Base-by-base conservation (phyloP, 2,888 invertebrate genomes). In the Drosophila birchii region DNA sequence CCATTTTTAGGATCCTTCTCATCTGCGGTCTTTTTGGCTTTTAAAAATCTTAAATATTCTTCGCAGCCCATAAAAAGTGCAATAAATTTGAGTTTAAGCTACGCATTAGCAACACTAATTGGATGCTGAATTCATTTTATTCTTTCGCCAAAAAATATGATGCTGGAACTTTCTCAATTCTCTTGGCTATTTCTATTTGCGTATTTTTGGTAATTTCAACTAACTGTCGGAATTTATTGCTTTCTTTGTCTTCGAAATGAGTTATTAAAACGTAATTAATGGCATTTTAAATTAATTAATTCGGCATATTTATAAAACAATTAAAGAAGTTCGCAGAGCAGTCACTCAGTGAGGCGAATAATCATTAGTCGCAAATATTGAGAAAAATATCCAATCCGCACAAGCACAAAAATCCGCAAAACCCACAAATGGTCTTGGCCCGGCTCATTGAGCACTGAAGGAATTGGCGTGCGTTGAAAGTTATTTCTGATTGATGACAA, bases 401-500 rank as follows among this genome's bases (percentile, higher is more conserved):
- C n/a, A n/a, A 29, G 47, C 60, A 57, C 23, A 58, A 56, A 62
- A 58, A 58, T 36, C 29, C 38, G 39, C 58, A 75, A 57, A 34
- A 63, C 51, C 45, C 67, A 60, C 59, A 39, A 51, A 58, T 78
- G 80, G 54, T 20, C 20, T 47, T 18, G 39, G 14, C 11, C 49
- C 47, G 73, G 72, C 79, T 83, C 78, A 83, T 62, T 81, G 82
- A 85, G 75, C 77, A 69, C 73, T 51, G 64, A 3, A 53, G 34
- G 78, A 84, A 78, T 75, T 78, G 80, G 78, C 75, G 70, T 80
- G 80, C 80, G 88, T 80, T 88, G 88, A 86, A 86, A 88, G 86
- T 86, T 86, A 86, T 86, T 86, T 86, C 89, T 88, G 86, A 86
- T 88, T 85, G 82, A 88, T 86, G 86, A 86, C 86, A 86, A 86